Base-by-base conservation (phyloP, 2,888 invertebrate species). In the Sthenelais limicola region DNA sequence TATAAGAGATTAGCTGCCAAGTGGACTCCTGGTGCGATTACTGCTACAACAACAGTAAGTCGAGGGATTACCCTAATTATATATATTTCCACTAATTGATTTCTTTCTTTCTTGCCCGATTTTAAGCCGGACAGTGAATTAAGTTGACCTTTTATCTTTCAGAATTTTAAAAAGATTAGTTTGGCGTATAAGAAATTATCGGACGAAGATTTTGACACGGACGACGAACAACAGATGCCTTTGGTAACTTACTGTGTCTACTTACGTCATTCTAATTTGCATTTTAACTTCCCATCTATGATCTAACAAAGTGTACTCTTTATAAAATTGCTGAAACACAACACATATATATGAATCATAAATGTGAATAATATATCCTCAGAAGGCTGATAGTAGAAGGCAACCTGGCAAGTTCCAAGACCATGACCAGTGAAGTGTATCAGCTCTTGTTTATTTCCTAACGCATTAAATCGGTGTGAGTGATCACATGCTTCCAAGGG, bases 1-100 rank as follows among this genome's bases (percentile, higher is more conserved):
- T 87, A 87, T 77, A 87, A 86, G 80, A 80, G 85, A 58, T 77
- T 87, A 48, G 86, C 87, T 30, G 75, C 82, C n/a, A 84, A 84
- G 75, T 87, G 86, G 85, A 84, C 85, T 73, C 87, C 86, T n/a
- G n/a, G n/a, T n/a, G n/a, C n/a, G n/a, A n/a, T n/a, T n/a, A n/a
- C n/a, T n/a, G n/a, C n/a, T n/a, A n/a, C n/a, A n/a, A n/a, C n/a
- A n/a, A n/a, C n/a, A n/a, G n/a, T n/a, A n/a, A n/a, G n/a, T n/a
- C n/a, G 9, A 43, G 18, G 43, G 18, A 9, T 43, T 12, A 43
- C 9, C 9, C 28, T 7, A 3, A 7, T 54, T 71, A 33, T 58
- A 33, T 26, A 62, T 28, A 35, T 48, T 33, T 3, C 1, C 38
- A n/a, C 54, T 24, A 9, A 28, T 38, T 26, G 38, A 51, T 66